phyloP scores from a whole-genome alignment of 1,140 invertebrate species.

The Eupristina koningsbergeri region DNA sequence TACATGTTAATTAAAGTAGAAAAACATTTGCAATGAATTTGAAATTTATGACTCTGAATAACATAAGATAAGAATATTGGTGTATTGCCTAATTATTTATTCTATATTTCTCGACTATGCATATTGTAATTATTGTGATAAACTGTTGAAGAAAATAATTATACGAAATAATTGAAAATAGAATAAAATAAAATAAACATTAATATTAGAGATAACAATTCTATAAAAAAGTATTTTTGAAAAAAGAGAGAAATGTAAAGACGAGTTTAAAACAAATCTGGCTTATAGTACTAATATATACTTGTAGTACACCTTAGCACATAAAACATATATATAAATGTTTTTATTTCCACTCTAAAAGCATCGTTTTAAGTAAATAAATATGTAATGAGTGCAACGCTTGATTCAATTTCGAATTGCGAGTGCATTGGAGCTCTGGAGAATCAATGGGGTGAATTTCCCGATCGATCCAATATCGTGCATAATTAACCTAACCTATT shows the following conservation, averaged over 20 bases:
- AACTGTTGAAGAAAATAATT: background rate
- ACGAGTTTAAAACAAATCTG: too few species aligned
- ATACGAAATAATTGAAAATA: background rate
- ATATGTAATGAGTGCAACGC: slow-evolving; percentile 40
- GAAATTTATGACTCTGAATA: slow-evolving; percentile 11
- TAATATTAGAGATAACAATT: background rate
- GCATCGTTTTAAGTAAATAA: slow-evolving; percentile 30
- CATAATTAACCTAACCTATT: slow-evolving; percentile 49
- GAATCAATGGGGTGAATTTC: slow-evolving; percentile 39
- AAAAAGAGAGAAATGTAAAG: background rate
- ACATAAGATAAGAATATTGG: background rate
- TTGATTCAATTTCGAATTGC: slow-evolving; percentile 34
- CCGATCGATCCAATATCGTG: slow-evolving; percentile 42
- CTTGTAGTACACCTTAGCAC: background rate
- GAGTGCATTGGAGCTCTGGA: background rate
- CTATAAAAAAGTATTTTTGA: background rate
- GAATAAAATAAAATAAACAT: background rate
- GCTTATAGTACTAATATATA: too few species aligned
- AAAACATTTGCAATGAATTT: slow-evolving; percentile 29
- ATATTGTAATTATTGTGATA: background rate
- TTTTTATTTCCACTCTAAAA: slow-evolving; percentile 14
- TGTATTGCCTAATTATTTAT: slow-evolving; percentile 25
- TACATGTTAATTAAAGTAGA: slow-evolving; percentile 44
- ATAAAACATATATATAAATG: background rate
- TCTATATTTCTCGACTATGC: background rate